phyloP scores from a whole-genome alignment of 2,797 vertebrate species.

The Natrix natrix region DNA sequence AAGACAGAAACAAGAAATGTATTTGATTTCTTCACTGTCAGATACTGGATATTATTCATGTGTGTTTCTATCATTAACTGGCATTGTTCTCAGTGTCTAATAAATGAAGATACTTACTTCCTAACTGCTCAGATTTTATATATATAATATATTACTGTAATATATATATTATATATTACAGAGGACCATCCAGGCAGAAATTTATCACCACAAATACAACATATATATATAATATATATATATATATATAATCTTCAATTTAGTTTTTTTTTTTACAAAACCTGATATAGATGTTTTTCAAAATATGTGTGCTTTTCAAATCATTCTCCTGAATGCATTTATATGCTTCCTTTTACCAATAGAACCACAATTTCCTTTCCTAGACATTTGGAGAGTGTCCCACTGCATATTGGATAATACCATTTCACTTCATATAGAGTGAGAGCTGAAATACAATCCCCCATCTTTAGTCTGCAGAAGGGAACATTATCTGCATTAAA shows the following conservation, averaged over 20 bases:
- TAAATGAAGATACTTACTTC: not conserved
- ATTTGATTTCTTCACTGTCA: not conserved
- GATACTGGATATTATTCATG: not conserved
- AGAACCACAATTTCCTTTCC: not conserved
- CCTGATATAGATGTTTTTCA: not conserved
- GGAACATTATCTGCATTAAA: not conserved
- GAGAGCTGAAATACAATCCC: not conserved
- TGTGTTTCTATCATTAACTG: not conserved
- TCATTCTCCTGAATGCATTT: not conserved
- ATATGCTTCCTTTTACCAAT: not conserved
- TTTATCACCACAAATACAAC: too few relatives aligned
- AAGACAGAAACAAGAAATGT: not conserved
- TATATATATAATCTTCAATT: not conserved
- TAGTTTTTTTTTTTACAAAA: not conserved
- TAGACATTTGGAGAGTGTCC: not conserved
- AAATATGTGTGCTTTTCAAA: not conserved
- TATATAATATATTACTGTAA: too few relatives aligned
- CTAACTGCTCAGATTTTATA: not conserved
- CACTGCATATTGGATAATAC: not conserved
- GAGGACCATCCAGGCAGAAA: too few relatives aligned
- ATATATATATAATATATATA: too few relatives aligned
- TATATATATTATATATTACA: too few relatives aligned
- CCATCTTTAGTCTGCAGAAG: not conserved
- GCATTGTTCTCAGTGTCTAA: not conserved
- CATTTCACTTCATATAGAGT: not conserved